These are phyloP conservation scores for Hephaestus fuliginosus DNA, from an alignment of 2,797 vertebrate species.

Conservation along the genomic window DNA sequence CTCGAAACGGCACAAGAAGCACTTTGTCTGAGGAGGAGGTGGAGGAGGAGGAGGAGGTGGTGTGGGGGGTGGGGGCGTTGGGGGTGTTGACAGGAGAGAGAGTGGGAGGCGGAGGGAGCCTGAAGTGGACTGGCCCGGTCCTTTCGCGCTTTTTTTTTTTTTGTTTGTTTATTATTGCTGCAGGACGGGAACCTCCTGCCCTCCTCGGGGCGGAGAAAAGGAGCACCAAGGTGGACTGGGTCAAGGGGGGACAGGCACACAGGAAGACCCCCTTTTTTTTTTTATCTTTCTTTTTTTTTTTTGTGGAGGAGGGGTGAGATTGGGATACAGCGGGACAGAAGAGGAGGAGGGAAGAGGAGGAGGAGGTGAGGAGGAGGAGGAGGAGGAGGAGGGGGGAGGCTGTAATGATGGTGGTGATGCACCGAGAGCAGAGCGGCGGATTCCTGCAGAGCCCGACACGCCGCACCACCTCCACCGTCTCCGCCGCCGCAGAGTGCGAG, in stretches of 20 bases:
- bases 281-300: no score
- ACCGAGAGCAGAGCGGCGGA: slow-evolving; percentile 42
- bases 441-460: slow-evolving; percentile 61
- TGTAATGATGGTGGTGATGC: slow-evolving; percentile 62
- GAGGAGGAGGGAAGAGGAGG: no score
- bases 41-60: no score
- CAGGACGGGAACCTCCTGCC: slow-evolving; percentile 5
- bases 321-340: slow-evolving; percentile 32
- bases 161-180: not conserved
- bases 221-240: not conserved
- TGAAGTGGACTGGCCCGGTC: slow-evolving; percentile 51
- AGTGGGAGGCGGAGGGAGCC: slow-evolving; percentile 33
- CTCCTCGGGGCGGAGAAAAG: not conserved
- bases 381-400: not conserved
- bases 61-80: not conserved
- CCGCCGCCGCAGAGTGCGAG: slow-evolving; percentile 10
- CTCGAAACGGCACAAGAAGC: slow-evolving; percentile 51
- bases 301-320: no score
- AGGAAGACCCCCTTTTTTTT: not conserved
- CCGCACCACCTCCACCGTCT: slow-evolving; percentile 19
- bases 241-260: not conserved
- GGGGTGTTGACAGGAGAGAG: slow-evolving; percentile 45
- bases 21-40: slow-evolving; percentile 65
- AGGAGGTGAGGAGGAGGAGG: no score
- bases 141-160: slow-evolving; percentile 13